Evolutionary conservation across 1,140 invertebrate genomes (phyloP), one percentile per base, ranked within the genome.

Genomic region (Heliconius nattereri): DNA sequence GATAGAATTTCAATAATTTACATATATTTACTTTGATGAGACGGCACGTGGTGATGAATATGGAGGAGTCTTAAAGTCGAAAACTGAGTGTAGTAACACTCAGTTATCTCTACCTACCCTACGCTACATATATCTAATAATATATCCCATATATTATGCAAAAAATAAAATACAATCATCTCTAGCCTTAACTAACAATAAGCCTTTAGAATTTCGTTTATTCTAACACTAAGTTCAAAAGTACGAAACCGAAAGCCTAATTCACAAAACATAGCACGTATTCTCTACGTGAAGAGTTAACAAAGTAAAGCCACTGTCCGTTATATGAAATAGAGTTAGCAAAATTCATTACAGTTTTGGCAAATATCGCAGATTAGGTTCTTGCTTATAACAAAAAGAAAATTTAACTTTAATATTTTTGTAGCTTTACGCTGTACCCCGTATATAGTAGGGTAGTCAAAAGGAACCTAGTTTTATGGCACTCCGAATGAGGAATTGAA

Each of bases 271-370:
- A 3, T 66, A 3, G 60, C 60, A 66, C 60, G 60, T 66, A 29
- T 2, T 29, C 23, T 66, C 60, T 66, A 66, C 60, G 60, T 66
- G 60, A 66, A 66, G 26, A 66, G 60, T 66, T 66, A 66, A 66
- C 60, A 8, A 66, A 66, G 60, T 66, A 9, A 66, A 66, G n/a
- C n/a, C 26, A 16, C 13, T 66, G 60, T 66, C 60, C 60, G 23
- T 29, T 66, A 26, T 66, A 66, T 66, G 60, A 7, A 66, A 66
- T 66, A 29, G 60, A 29, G 9, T 66, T 29, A 26, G 9, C 13
- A 13, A 66, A 66, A 66, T 66, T 66, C n/a, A 29, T 66, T 66
- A 66, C n/a, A 29, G 2, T 29, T 66, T 29, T 66, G 60, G 60
- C 60, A 66, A 66, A 66, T 11, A 29, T 66, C 9, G 23, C 9